A percentile compares a stretch with the other conserved stretches of the same genome.
phyloP scores from a whole-genome alignment of 2,797 vertebrate genomes.

The Micrastur ruficollis region DNA sequence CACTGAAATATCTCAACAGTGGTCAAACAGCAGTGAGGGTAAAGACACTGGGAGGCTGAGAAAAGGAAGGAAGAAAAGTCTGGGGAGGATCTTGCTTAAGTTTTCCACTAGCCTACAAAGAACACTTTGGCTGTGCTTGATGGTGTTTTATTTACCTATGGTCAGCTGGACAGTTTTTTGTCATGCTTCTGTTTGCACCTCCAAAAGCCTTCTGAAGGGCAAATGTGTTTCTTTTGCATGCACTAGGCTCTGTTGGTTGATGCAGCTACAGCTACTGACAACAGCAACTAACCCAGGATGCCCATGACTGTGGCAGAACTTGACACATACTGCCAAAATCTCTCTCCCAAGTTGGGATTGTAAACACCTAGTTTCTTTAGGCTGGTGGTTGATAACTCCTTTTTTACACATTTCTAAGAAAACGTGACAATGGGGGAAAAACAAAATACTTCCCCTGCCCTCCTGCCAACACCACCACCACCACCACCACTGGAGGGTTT shows the following conservation, averaged over 20 bases:
- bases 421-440: neutral
- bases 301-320: neutral
- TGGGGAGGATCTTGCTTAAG: neutral
- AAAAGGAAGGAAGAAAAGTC: neutral
- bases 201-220: neutral
- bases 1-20: neutral
- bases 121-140: neutral
- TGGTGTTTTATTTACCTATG: neutral
- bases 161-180: neutral
- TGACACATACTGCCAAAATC: neutral
- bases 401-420: neutral
- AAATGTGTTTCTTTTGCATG: rapidly evolving
- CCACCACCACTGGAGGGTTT: neutral
- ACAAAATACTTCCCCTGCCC: neutral
- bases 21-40: neutral
- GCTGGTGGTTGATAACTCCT: neutral
- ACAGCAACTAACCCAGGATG: neutral
- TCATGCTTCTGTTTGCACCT: neutral
- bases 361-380: neutral
- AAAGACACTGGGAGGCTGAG: neutral
- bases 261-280: neutral
- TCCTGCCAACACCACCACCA: too few relatives aligned
- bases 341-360: neutral
- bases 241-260: neutral
- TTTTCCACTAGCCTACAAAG: neutral